These are phyloP conservation scores for Sciurus vulgaris DNA, from an alignment of 2,797 vertebrate species.

Conservation along the genomic window DNA sequence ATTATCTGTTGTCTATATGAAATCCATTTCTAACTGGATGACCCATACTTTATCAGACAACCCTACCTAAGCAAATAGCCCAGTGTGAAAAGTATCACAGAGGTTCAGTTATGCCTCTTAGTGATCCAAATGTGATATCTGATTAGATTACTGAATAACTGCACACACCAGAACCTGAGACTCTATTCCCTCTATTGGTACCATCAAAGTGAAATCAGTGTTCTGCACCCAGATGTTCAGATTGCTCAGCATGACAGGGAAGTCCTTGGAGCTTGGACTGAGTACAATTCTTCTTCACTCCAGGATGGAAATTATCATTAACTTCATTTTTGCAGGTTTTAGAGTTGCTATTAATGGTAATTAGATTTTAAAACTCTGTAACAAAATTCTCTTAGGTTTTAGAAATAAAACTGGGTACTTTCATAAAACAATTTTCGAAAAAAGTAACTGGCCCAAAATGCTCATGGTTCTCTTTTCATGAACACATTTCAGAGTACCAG, in stretches of 20 bases:
- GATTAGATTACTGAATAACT: neutral
- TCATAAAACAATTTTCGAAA: neutral
- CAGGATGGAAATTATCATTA: constrained; percentile 40
- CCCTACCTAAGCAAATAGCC: neutral
- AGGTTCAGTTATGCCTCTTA: neutral
- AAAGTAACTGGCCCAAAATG: neutral
- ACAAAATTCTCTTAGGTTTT: constrained; percentile 9
- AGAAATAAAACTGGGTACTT: constrained; percentile 26
- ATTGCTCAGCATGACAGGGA: neutral
- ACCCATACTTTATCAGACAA: constrained; percentile 10
- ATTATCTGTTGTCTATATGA: neutral
- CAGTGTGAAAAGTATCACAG: neutral
- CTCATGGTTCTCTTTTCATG: neutral
- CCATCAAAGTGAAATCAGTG: neutral
- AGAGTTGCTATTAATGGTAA: neutral
- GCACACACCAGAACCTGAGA: neutral
- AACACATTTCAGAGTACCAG: neutral
- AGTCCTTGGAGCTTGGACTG: neutral
- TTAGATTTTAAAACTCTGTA: constrained; percentile 43
- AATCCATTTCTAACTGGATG: constrained; percentile 17
- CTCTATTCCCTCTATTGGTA: neutral
- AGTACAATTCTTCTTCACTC: neutral
- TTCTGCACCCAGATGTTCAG: neutral
- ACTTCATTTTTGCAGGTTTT: constrained; percentile 8
- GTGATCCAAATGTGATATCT: constrained; percentile 1